These are phyloP conservation scores for Agelas oroides DNA, from an alignment of 37 sponge, comb jelly and placozoan genomes.

Conservation along the genomic window DNA sequence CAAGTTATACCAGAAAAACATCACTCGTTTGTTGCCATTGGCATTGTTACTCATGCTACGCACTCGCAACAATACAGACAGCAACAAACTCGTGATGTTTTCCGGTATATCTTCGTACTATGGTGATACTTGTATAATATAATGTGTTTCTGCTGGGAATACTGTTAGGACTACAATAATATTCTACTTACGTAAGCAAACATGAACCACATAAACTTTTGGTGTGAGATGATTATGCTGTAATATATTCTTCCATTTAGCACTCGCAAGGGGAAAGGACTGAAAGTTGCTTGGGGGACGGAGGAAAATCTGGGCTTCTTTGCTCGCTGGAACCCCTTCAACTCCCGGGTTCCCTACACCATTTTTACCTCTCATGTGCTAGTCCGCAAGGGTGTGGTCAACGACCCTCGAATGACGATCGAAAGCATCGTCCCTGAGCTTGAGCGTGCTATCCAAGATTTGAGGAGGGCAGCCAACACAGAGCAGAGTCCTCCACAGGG, in stretches of 20 bases:
- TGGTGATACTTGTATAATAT: no score
- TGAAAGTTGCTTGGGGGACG: slow-evolving; percentile 63
- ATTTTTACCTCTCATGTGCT: slow-evolving; percentile 70
- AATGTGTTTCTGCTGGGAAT: no score
- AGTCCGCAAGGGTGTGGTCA: slow-evolving; percentile 10
- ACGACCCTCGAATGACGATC: slow-evolving; percentile 31
- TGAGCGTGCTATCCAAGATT: slow-evolving; percentile 52
- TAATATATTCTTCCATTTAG: slow-evolving; percentile 1
- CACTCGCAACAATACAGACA: no score
- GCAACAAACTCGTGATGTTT: no score
- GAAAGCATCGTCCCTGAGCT: slow-evolving; percentile 29
- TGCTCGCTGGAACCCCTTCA: slow-evolving; percentile 80
- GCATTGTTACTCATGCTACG: no score
- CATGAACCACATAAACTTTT: no score
- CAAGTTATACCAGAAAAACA: no score
- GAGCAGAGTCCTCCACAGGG: neutral
- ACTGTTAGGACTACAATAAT: no score
- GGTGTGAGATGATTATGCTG: no score
- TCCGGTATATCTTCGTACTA: no score
- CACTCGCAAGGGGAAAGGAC: slow-evolving; percentile 49
- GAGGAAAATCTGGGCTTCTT: slow-evolving; percentile 41
- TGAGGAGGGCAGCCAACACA: neutral
- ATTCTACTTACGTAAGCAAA: no score
- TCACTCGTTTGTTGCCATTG: no score
- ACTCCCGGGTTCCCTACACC: slow-evolving; percentile 34